A percentile compares a stretch with the other conserved stretches of the same genome.
These are phyloP conservation scores for Hydriomena furcata DNA, from an alignment of 2,888 invertebrate genomes.

Conservation along the genomic window DNA sequence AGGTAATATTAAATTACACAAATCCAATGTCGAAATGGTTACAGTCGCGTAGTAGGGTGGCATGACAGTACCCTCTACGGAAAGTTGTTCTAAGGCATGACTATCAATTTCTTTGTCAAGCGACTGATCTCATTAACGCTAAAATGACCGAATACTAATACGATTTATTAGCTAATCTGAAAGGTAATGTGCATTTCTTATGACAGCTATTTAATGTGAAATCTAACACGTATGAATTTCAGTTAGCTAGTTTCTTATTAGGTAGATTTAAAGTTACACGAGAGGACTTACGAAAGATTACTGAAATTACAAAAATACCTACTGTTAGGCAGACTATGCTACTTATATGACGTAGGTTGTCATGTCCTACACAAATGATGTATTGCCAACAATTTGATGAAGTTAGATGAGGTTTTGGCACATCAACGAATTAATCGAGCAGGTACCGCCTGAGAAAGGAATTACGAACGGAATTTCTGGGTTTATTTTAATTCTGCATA, in stretches of 20 bases:
- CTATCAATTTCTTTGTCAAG: constrained; percentile 19
- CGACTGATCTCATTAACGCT: constrained; percentile 56
- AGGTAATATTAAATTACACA: constrained; percentile 59
- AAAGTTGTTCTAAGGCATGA: constrained; percentile 4
- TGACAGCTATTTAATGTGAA: constrained; percentile 58
- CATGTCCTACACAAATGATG: constrained; percentile 39
- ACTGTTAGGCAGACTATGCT: constrained; percentile 33
- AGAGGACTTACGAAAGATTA: constrained; percentile 30
- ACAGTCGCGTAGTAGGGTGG: constrained; percentile 24
- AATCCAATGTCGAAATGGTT: constrained; percentile 45
- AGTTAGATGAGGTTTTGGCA: constrained; percentile 63
- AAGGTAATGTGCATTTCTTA: constrained; percentile 56
- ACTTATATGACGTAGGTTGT: constrained; percentile 36
- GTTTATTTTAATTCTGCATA: neutral
- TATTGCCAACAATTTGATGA: constrained; percentile 49
- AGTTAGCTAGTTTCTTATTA: constrained; percentile 53
- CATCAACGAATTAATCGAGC: constrained; percentile 40
- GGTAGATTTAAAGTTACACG: constrained; percentile 10
- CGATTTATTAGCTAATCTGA: constrained; percentile 54
- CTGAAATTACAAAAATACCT: constrained; percentile 36
- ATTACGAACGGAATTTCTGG: constrained; percentile 2
- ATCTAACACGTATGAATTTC: constrained; percentile 57
- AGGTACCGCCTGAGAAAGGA: constrained; percentile 11
- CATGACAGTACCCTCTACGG: neutral
- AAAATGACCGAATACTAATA: constrained; percentile 69